Conservation (phyloP, 2,797 vertebrate genomes). For the Babyrousa celebensis region DNA sequence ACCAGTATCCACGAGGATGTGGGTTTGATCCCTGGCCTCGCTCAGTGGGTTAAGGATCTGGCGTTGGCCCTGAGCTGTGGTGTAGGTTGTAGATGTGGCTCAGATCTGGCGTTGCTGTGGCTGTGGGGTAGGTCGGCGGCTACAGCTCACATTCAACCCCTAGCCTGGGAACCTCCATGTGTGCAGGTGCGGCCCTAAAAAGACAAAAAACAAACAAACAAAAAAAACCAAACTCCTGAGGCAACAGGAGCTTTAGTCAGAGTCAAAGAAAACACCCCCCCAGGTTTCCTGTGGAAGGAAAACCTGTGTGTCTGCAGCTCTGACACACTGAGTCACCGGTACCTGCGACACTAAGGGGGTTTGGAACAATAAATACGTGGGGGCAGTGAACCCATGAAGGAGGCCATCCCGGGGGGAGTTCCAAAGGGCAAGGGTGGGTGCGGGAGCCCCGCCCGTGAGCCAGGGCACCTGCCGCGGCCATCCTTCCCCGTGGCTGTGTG, state of each 20-base stretch:
- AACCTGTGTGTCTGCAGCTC: slow-evolving; percentile 78
- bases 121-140: too few relatives aligned
- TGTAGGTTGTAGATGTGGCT: too few relatives aligned
- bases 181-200: too few relatives aligned
- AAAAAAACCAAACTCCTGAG: background rate
- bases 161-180: too few relatives aligned
- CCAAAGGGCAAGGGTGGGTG: background rate
- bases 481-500: background rate
- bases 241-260: slow-evolving; percentile 64
- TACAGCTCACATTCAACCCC: too few relatives aligned
- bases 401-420: background rate
- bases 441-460: background rate
- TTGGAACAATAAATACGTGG: slow-evolving; percentile 71
- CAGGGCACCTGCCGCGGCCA: background rate
- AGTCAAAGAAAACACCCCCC: slow-evolving; percentile 78
- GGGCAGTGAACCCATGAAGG: background rate
- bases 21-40: too few relatives aligned
- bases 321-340: slow-evolving; percentile 74
- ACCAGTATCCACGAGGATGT: too few relatives aligned
- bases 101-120: too few relatives aligned
- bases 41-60: too few relatives aligned
- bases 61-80: too few relatives aligned
- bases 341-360: slow-evolving; percentile 68
- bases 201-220: too few relatives aligned
- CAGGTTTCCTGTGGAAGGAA: slow-evolving; percentile 83